Base-by-base conservation (phyloP, 2,888 invertebrate species). In the Drymonia ruficornis region DNA sequence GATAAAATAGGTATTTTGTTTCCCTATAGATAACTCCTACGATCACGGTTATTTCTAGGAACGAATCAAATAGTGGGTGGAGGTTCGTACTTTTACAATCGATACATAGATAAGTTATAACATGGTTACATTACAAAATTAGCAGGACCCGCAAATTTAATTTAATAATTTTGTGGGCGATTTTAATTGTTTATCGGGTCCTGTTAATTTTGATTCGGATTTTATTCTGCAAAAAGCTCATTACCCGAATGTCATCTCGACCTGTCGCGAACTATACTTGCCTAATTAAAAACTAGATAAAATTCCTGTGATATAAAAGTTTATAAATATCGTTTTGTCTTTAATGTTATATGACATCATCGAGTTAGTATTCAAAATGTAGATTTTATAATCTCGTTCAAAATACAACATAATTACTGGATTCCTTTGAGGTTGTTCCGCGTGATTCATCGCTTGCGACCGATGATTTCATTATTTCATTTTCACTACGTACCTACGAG, bases 401-500 rank as follows among this genome's bases (percentile, higher is more conserved):
- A 55, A 63, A 38, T 50, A 55, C 52, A 49, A 45, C 56, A 53
- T 65, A 58, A 61, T 71, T 63, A 63, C 59, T 57, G 50, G 61
- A 67, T 67, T 61, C 70, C 65, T 57, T 51, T 50, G 51, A 57
- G 53, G 59, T 56, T 61, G 42, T 48, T 53, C 42, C n/a, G 52
- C 53, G 55, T 70, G 70, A 74, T 55, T 72, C 74, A 72, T 58
- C 50, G 53, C 19, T 49, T 49, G 36, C 31, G 53, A 29, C 48
- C 49, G 67, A 68, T 72, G 74, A 73, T 68, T 73, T 72, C 70
- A 74, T 70, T 65, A 65, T 49, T 52, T 46, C 38, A 48, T 47
- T 31, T 46, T 47, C 45, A 49, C 61, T 59, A 56, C 54, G 49
- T 55, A n/a, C n/a, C n/a, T n/a, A 59, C 54, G 56, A 62, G 45